Percentiles rank a stretch among this genome's conserved stretches.
These are phyloP conservation scores for Punctoribates punctum DNA, from an alignment of 2,888 invertebrate genomes.

Conservation along the genomic window DNA sequence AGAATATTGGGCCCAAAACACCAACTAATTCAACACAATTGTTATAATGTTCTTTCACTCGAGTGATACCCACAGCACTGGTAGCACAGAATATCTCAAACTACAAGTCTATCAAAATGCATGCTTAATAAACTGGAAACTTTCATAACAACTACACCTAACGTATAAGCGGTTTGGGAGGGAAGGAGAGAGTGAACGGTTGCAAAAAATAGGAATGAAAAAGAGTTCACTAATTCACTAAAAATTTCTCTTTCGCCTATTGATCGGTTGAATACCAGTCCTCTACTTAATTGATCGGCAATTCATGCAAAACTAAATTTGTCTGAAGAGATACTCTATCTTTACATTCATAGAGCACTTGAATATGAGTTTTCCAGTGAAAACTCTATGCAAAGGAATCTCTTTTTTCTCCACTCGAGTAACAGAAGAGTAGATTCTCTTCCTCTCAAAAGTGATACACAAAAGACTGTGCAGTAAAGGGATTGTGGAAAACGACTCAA, in stretches of 20 bases:
- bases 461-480: too few species aligned
- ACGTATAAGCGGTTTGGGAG: background rate
- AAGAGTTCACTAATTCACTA: constrained; percentile 7
- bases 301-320: constrained; percentile 35
- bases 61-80: background rate
- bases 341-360: background rate
- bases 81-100: background rate
- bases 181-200: background rate
- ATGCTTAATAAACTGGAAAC: constrained; percentile 29
- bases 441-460: too few species aligned
- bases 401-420: too few species aligned
- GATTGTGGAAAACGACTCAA: background rate
- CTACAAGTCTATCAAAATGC: constrained; percentile 22
- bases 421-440: too few species aligned
- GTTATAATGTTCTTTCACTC: background rate
- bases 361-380: background rate
- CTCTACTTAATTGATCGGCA: background rate
- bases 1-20: background rate
- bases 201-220: background rate
- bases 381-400: too few species aligned
- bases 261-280: constrained; percentile 1
- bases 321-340: background rate
- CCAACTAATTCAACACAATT: background rate
- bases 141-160: constrained; percentile 16
- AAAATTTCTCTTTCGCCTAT: constrained; percentile 23